A percentile compares a stretch with the other conserved stretches of the same genome.
Evolutionary conservation across 2,113 vertebrate genomes (phyloP).

Genomic region (Parus major): DNA sequence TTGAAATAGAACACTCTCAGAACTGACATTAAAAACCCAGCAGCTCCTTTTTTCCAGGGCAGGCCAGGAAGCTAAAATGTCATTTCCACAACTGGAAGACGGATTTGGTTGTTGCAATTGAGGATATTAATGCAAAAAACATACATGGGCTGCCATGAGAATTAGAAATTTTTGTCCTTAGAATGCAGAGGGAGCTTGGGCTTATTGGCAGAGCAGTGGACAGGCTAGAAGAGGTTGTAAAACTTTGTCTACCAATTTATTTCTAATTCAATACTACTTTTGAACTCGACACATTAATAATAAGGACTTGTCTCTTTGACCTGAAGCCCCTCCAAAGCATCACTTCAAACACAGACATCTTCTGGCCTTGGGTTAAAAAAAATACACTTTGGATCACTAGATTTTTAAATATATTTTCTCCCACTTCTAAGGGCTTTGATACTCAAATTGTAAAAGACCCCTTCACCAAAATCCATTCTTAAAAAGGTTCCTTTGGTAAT

Average conservation of each 20-base stretch:
- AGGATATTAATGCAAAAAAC: not conserved
- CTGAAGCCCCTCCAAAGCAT: not conserved
- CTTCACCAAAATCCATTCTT: not conserved
- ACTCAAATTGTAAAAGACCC: not conserved
- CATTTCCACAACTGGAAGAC: not conserved
- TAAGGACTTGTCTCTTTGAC: not conserved
- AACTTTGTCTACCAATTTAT: not conserved
- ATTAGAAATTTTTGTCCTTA: not conserved
- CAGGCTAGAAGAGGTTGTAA: not conserved
- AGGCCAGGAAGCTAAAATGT: not conserved
- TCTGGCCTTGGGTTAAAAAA: not conserved
- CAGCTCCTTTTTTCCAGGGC: not conserved
- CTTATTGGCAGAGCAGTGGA: not conserved
- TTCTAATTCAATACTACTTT: not conserved
- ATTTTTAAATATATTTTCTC: not conserved
- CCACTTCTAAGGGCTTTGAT: not conserved
- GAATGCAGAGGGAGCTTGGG: not conserved
- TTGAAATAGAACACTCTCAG: not conserved
- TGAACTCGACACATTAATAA: not conserved
- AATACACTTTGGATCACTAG: not conserved
- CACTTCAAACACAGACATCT: not conserved
- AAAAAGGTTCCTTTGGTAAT: not conserved
- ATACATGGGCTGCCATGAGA: accelerated
- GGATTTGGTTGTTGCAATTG: not conserved
- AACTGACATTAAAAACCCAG: not conserved